phyloP scores from a whole-genome alignment of 1,140 invertebrate genomes.

The Parapsyche elsis region DNA sequence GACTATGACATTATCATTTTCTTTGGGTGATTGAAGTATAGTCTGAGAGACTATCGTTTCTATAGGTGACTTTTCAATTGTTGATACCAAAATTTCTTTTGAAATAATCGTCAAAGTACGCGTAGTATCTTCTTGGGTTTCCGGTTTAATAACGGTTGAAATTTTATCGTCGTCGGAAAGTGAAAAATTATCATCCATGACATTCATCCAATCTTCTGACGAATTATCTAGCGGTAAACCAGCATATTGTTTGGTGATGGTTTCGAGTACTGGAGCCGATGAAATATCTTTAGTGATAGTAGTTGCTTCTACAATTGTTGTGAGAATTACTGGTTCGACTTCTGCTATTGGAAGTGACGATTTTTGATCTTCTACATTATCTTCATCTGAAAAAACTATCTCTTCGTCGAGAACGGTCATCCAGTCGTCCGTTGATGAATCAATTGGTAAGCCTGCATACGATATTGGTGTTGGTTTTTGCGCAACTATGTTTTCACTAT shows the following conservation, averaged over 20 bases:
- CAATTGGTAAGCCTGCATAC: conserved; percentile 60
- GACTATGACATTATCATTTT: conserved; percentile 11
- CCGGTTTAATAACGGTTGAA: neutral
- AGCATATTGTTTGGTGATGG: conserved; percentile 55
- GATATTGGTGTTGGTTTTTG: neutral
- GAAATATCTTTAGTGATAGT: no score
- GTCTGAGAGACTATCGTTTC: no score
- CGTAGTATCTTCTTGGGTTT: neutral
- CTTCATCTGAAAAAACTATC: conserved; percentile 65
- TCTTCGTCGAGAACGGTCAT: conserved; percentile 67
- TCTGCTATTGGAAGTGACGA: no score
- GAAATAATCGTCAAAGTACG: neutral
- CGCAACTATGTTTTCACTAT: neutral
- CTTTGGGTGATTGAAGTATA: conserved; percentile 58
- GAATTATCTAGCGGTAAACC: conserved; percentile 60
- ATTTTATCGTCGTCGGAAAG: conserved; percentile 62
- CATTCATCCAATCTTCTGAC: conserved; percentile 60
- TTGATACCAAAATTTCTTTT: neutral
- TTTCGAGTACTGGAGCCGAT: neutral
- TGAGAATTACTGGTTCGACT: neutral
- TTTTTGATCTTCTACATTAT: conserved; percentile 42
- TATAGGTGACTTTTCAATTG: no score
- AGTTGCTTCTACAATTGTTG: no score
- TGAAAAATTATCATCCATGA: conserved; percentile 67
- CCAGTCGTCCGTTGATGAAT: conserved; percentile 59